Conservation (phyloP, 2,797 vertebrate genomes). For the Acanthornis magna region DNA sequence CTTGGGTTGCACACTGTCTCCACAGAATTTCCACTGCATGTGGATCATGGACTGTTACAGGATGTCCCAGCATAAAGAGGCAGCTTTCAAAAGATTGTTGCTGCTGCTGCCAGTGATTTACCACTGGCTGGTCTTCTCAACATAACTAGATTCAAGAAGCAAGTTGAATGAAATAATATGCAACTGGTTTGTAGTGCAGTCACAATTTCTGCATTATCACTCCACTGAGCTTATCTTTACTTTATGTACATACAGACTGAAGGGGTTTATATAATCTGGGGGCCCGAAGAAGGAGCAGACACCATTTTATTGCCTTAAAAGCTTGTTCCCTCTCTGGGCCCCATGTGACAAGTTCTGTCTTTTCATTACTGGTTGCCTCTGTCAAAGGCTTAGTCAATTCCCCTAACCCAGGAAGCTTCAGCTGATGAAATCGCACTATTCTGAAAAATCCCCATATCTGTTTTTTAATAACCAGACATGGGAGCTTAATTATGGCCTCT, state of each 20-base stretch:
- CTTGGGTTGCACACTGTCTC: rapidly evolving
- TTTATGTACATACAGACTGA: not conserved
- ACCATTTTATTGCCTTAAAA: not conserved
- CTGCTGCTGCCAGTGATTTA: not conserved
- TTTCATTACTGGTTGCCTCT: not conserved
- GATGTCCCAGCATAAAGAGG: not conserved
- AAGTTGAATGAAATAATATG: not conserved
- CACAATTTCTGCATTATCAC: not conserved
- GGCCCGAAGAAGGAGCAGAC: not conserved
- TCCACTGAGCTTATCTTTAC: not conserved
- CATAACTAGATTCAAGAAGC: not conserved
- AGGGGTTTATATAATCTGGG: not conserved
- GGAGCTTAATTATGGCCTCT: not conserved
- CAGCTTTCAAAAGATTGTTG: not conserved
- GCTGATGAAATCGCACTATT: not conserved
- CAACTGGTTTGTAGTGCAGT: not conserved
- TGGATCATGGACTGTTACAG: not conserved
- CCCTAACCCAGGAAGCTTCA: not conserved
- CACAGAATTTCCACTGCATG: not conserved
- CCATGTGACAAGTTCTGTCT: not conserved
- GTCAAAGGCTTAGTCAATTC: not conserved
- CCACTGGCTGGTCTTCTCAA: not conserved
- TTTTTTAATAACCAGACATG: not conserved
- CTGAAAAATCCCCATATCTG: not conserved
- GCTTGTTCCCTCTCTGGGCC: not conserved